Conservation (phyloP, 2,888 invertebrate species). For the Tetragonisca angustula region DNA sequence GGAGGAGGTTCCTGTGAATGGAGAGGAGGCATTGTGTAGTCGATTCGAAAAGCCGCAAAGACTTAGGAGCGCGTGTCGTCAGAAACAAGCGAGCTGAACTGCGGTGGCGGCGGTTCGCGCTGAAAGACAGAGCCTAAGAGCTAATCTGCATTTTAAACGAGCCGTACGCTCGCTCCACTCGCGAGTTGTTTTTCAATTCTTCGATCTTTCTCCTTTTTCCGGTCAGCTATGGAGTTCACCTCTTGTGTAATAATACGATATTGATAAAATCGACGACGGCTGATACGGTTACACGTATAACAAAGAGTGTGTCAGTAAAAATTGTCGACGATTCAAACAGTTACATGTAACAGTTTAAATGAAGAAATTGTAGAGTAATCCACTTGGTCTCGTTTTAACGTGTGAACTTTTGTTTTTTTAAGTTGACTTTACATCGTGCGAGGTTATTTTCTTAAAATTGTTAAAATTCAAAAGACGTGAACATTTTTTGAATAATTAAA, state of each 20-base stretch:
- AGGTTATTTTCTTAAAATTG: too few relatives aligned
- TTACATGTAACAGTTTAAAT: too few relatives aligned
- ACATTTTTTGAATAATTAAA: too few relatives aligned
- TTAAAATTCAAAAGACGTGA: too few relatives aligned
- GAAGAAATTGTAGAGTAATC: too few relatives aligned
- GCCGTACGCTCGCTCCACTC: constrained; percentile 50
- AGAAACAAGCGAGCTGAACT: constrained; percentile 27
- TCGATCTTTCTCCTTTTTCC: constrained; percentile 3
- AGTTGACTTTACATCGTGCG: too few relatives aligned
- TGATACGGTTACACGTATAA: too few relatives aligned
- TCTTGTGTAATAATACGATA: not conserved
- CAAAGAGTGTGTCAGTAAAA: too few relatives aligned
- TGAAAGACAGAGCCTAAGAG: constrained; percentile 67
- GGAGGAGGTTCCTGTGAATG: constrained; percentile 22
- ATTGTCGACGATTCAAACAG: too few relatives aligned
- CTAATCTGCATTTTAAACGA: constrained; percentile 81
- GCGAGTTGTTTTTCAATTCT: constrained; percentile 21
- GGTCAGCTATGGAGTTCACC: not conserved
- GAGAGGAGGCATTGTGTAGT: constrained; percentile 50
- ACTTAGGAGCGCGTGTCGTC: constrained; percentile 33
- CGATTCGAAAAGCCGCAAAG: constrained; percentile 47
- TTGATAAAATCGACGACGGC: too few relatives aligned
- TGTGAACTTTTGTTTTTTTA: too few relatives aligned
- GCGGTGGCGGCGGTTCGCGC: constrained; percentile 31
- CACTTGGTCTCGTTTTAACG: too few relatives aligned